Conservation (phyloP, 1,140 invertebrate genomes). For the Eciton burchellii region DNA sequence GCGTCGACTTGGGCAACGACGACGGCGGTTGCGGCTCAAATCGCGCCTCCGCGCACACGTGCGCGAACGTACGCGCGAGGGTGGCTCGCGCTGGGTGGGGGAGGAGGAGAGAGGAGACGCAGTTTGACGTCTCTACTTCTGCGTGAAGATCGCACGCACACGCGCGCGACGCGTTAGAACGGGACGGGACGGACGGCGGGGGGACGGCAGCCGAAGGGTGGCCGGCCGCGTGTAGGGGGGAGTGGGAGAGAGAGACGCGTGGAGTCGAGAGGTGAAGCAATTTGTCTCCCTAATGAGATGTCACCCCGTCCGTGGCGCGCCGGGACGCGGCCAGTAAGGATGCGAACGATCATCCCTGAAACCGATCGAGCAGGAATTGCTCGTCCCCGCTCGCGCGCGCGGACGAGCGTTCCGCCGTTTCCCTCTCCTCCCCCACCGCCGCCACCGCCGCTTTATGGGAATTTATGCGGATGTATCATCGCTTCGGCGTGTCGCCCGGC, state of each 20-base stretch:
- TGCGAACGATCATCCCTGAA: constrained; percentile 59
- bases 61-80: constrained; percentile 37
- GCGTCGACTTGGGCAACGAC: constrained; percentile 1
- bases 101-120: not conserved
- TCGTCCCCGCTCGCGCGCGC: constrained; percentile 18
- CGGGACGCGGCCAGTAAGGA: constrained; percentile 70
- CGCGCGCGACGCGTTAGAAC: constrained; percentile 15
- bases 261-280: constrained; percentile 83
- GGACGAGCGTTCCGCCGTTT: constrained; percentile 13
- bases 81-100: not conserved
- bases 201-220: not conserved
- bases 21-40: constrained; percentile 24
- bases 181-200: constrained; percentile 10
- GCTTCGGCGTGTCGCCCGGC: constrained; percentile 46
- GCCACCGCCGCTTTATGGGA: too few relatives aligned
- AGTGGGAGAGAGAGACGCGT: constrained; percentile 53
- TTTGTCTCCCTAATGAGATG: constrained; percentile 86
- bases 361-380: constrained; percentile 73
- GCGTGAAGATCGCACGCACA: constrained; percentile 23
- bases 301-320: constrained; percentile 81
- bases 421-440: constrained; percentile 9
- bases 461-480: constrained; percentile 56
- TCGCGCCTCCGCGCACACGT: constrained; percentile 54
- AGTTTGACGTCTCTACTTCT: constrained; percentile 54
- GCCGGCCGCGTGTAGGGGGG: too few relatives aligned